Evolutionary conservation across 1,140 invertebrate genomes (phyloP), one percentile per base, ranked within the genome.

Genomic region (Zaprionus nigranus): DNA sequence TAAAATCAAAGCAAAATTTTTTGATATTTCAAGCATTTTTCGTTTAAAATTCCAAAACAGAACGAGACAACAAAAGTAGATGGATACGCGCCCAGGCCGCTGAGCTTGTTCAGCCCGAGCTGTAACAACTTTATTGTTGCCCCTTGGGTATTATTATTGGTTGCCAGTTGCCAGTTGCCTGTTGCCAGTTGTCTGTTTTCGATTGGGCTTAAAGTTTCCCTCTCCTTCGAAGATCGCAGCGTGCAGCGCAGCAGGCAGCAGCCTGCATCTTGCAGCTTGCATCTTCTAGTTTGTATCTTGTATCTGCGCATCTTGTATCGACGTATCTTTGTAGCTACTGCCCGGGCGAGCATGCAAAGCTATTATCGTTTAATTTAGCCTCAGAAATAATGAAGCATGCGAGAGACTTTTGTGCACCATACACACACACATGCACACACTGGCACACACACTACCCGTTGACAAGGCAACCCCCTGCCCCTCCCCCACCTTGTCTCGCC

Each of bases 331-430:
- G 58, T 56, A 61, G 38, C 65, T 58, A 51, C 36, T 69, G 82
- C 57, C 53, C 72, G 79, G 68, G 72, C 83, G 77, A 71, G 76
- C 80, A 83, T 71, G 81, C 75, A 90, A 88, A 88, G 84, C 84
- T 88, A 88, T 88, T 88, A 90, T 88, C 85, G 75, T 88, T 88
- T 88, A 90, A 88, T 88, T 88, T 85, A 88, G 81, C 81, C 71
- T 54, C 68, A 78, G 75, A 84, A 70, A 80, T 87, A 88, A 87
- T 87, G 85, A 87, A 87, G 84, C 78, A 84, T 88, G 79, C 63
- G 65, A 72, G 72, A 88, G 83, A 64, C 67, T 54, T 61, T 63
- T 69, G 64, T 59, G 38, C 40, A 34, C 2, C 12, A 6, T 12
- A 24, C 30, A n/a, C 22, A 51, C 40, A n/a, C 38, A 40, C n/a